Base-by-base conservation (phyloP, 2,888 invertebrate genomes). In the Epinotia demarniana region DNA sequence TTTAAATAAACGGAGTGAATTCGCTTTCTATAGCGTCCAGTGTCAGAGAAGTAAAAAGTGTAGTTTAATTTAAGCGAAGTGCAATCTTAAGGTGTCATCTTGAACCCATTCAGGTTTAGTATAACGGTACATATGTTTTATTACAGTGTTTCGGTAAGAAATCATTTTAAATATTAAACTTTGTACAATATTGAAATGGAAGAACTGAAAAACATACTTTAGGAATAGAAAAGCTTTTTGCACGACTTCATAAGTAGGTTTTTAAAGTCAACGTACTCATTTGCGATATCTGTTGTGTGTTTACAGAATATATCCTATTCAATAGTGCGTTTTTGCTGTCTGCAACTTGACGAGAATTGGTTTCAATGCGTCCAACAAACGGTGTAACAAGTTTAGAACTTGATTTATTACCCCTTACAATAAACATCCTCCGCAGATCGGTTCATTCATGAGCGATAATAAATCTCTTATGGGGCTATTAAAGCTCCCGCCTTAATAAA, bases 391-490 rank as follows among this genome's bases (percentile, higher is more conserved):
- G 79, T 81, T 81, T 78, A 79, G 79, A 77, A 72, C 79, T 80
- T 84, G 82, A 85, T 85, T 85, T 84, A 84, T 84, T 78, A 75
- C 49, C 68, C 77, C 74, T 77, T 70, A 82, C 80, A 81, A 81
- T 81, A 81, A 82, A 81, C 80, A 81, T 80, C 80, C 74, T 79
- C 79, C 66, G 78, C 73, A 76, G 61, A 72, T 77, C 73, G 72
- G 78, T 79, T 79, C 81, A 84, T 82, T 84, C 82, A 83, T 77
- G 72, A 78, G 71, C 66, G 68, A 79, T 81, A 80, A 82, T 84
- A 83, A 84, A 83, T 84, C 81, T 82, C 80, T 82, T 81, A 82
- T 79, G 71, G 78, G 77, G 78, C 81, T 83, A 83, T 83, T 82
- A 81, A 79, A 76, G 77, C 78, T 66, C 55, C 64, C 70, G 77